Evolutionary conservation across 2,797 vertebrate species (phyloP).

Genomic region (Psittacula derbiana): DNA sequence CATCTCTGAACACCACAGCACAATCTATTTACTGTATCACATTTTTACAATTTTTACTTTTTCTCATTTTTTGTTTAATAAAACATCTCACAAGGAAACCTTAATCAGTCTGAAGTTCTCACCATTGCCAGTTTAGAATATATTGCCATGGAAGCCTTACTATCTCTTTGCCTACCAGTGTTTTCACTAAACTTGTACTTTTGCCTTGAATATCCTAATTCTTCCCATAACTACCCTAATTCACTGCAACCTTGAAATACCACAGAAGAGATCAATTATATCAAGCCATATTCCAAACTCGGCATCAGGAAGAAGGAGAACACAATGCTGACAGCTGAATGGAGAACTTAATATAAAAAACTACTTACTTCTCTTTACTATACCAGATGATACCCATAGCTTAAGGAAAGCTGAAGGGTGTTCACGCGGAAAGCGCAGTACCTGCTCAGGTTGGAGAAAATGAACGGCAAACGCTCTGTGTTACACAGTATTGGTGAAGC

Average conservation of each 20-base stretch:
- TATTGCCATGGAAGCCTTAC: too few species aligned
- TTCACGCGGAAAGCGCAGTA: neutral
- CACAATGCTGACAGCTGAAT: neutral
- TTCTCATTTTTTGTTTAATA: constrained; percentile 7
- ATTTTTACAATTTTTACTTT: constrained; percentile 24
- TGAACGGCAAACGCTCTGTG: neutral
- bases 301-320: neutral
- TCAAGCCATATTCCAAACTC: neutral
- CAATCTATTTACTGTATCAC: constrained; percentile 24
- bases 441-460: neutral
- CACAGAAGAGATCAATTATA: neutral
- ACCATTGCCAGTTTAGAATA: neutral
- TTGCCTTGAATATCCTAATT: neutral
- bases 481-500: neutral
- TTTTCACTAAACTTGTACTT: neutral
- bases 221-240: neutral
- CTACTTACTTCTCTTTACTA: neutral
- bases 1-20: constrained; percentile 34
- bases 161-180: neutral
- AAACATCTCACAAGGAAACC: neutral
- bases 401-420: neutral
- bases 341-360: neutral
- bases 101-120: neutral
- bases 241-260: neutral
- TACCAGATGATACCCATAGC: neutral